Conservation (phyloP, 2,113 vertebrate genomes). For the Seriola aureovittata region DNA sequence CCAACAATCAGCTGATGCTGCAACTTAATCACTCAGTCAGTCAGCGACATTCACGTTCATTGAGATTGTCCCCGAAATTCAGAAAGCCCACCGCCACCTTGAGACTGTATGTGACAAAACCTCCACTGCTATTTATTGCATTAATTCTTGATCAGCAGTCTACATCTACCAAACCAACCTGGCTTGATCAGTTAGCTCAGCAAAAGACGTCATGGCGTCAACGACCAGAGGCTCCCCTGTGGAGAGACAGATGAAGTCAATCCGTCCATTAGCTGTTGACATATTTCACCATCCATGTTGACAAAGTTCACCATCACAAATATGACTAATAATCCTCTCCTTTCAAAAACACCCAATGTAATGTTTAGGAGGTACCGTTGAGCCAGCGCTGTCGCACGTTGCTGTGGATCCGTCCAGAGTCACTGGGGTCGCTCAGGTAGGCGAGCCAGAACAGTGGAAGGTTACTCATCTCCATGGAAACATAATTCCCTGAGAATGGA, state of each 20-base stretch:
- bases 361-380: slow-evolving; percentile 71
- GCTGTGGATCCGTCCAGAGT: slow-evolving; percentile 89
- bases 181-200: slow-evolving; percentile 86
- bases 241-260: background rate
- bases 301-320: background rate
- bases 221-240: slow-evolving; percentile 83
- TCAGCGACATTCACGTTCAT: too few relatives aligned
- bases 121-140: background rate
- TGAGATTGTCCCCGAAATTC: too few relatives aligned
- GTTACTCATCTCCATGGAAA: slow-evolving; percentile 80
- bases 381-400: slow-evolving; percentile 87
- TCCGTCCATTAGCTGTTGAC: background rate
- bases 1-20: too few relatives aligned
- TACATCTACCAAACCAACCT: slow-evolving; percentile 72
- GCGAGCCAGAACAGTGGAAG: slow-evolving; percentile 86
- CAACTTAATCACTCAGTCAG: too few relatives aligned
- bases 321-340: background rate
- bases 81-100: too few relatives aligned
- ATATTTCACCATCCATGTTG: background rate
- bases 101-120: background rate
- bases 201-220: slow-evolving; percentile 86
- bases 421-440: slow-evolving; percentile 87
- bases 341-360: background rate
- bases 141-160: background rate
- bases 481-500: slow-evolving; percentile 78